Conservation (phyloP, 2,888 invertebrate species). For the Leucania comma region DNA sequence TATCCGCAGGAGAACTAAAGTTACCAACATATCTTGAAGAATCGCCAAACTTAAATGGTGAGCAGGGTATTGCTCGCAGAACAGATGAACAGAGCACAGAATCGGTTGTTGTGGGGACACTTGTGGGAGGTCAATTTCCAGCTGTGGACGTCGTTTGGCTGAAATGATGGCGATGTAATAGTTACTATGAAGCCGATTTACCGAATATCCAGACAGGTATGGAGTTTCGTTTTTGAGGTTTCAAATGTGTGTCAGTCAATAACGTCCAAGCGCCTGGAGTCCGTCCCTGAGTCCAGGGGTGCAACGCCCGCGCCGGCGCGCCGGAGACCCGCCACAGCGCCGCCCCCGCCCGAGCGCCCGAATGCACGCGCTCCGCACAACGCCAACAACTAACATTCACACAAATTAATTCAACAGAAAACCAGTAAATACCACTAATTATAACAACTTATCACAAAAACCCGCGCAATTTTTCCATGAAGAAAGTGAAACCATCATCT, state of each 20-base stretch:
- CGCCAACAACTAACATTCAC: conserved; percentile 60
- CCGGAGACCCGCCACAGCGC: conserved; percentile 72
- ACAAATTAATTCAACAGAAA: conserved; percentile 57
- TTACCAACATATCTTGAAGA: no score
- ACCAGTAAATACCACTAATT: conserved; percentile 33
- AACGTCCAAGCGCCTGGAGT: conserved; percentile 54
- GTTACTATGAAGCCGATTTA: background rate
- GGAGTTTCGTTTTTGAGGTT: background rate
- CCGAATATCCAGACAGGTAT: background rate
- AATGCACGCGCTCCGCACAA: conserved; percentile 72
- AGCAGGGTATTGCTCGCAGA: no score
- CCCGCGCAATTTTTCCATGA: conserved; percentile 42
- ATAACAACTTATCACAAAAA: conserved; percentile 48
- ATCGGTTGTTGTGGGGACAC: no score
- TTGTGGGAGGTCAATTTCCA: no score
- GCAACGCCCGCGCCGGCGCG: conserved; percentile 84
- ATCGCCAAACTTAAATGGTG: no score
- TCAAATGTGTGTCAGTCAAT: conserved; percentile 33
- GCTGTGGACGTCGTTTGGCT: no score
- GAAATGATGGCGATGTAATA: no score
- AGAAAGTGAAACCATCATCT: conserved; percentile 42
- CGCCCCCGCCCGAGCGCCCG: conserved; percentile 78
- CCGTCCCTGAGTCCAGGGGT: conserved; percentile 78
- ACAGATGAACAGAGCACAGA: no score
- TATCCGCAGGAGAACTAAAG: no score